A percentile compares a stretch with the other conserved stretches of the same genome.
Evolutionary conservation across 2,113 vertebrate genomes (phyloP).

Genomic region (Gallinago undulata): DNA sequence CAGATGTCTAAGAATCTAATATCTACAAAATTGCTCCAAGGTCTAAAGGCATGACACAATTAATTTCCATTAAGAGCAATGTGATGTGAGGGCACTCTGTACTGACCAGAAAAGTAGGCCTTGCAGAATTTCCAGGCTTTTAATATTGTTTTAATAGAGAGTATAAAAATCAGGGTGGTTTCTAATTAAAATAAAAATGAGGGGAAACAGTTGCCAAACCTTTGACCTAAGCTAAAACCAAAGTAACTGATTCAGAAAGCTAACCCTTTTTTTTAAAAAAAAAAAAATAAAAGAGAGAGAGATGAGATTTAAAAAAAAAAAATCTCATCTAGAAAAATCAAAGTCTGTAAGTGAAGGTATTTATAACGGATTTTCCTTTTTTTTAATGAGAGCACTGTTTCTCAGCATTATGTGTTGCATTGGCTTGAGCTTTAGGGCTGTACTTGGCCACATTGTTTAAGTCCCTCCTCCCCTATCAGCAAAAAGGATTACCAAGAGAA

Average conservation of each 20-base stretch:
- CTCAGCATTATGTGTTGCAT: background rate
- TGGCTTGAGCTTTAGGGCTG: background rate
- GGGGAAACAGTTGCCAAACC: background rate
- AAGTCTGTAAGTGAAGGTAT: background rate
- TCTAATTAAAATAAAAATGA: slow-evolving; percentile 3
- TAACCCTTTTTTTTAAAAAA: background rate
- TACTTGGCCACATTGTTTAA: background rate
- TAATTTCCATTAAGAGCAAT: slow-evolving; percentile 36
- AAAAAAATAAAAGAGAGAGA: too few relatives aligned
- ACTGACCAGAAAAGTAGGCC: background rate
- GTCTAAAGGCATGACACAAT: background rate
- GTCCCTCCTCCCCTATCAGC: background rate
- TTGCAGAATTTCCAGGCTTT: background rate
- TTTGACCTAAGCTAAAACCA: background rate
- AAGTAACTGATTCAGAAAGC: background rate
- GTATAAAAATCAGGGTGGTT: background rate
- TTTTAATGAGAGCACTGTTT: background rate
- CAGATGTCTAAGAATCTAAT: slow-evolving; percentile 24
- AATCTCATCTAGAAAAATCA: background rate
- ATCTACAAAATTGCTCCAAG: slow-evolving; percentile 46
- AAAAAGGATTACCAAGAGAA: background rate
- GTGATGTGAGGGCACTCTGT: background rate
- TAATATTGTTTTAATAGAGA: background rate
- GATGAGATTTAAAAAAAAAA: background rate
- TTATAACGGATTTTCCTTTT: background rate